Evolutionary conservation across 1,140 invertebrate species (phyloP).

Genomic region (Drosophila seguyi): DNA sequence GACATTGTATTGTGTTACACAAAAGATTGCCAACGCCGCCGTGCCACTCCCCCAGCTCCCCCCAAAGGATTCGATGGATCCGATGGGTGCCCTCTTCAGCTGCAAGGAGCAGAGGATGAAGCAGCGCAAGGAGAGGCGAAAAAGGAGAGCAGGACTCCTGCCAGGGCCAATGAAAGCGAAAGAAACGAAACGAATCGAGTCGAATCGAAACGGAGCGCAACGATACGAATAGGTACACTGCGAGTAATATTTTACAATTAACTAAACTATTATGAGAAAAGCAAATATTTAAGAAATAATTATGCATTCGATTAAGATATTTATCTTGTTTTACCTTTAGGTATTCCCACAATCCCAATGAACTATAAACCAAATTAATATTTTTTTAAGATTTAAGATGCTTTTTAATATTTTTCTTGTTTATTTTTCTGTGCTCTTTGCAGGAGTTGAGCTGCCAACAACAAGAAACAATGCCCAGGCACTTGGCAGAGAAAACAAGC

Average conservation of each 20-base stretch:
- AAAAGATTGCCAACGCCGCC: constrained; percentile 72
- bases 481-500: constrained; percentile 80
- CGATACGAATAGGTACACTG: constrained; percentile 40
- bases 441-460: constrained; percentile 33
- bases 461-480: constrained; percentile 69
- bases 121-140: not conserved
- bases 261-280: no score
- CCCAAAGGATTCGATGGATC: constrained; percentile 35
- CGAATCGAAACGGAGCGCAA: constrained; percentile 46
- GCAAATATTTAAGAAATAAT: no score
- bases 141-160: constrained; percentile 34
- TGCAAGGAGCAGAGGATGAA: constrained; percentile 27
- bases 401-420: not conserved
- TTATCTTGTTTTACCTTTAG: no score
- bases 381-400: not conserved
- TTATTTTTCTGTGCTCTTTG: not conserved
- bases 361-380: no score
- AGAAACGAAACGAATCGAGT: constrained; percentile 54
- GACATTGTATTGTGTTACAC: constrained; percentile 84
- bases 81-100: constrained; percentile 18
- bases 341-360: no score
- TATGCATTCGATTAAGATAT: not conserved
- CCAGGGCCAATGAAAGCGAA: constrained; percentile 74
- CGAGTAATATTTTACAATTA: not conserved
- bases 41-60: constrained; percentile 4